Conservation (phyloP, 2,113 vertebrate species). For the Mionectes macconnelli region DNA sequence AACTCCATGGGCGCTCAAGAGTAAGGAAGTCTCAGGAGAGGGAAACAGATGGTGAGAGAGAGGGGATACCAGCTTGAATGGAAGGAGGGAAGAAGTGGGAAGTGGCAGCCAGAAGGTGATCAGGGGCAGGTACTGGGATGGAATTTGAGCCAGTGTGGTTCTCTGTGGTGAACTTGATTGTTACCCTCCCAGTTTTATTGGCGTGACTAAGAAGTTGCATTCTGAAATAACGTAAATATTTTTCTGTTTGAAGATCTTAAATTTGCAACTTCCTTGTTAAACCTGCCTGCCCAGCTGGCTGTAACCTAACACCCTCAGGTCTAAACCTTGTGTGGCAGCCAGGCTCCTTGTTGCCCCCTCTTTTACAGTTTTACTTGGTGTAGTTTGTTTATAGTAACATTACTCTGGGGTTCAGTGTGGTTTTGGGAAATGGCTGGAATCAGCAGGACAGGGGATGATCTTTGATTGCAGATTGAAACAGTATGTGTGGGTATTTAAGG, state of each 20-base stretch:
- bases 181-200: background rate
- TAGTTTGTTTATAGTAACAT: background rate
- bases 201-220: background rate
- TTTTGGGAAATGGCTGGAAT: background rate
- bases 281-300: background rate
- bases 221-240: background rate
- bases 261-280: background rate
- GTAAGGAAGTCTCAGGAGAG: background rate
- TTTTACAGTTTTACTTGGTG: background rate
- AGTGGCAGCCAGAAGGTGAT: background rate
- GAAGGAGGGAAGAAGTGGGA: background rate
- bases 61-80: background rate
- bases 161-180: background rate
- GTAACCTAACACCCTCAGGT: fast-evolving
- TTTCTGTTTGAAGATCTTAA: background rate
- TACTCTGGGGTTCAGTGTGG: background rate
- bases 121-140: background rate
- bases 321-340: background rate
- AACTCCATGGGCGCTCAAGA: background rate
- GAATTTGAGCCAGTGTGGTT: background rate
- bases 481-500: background rate
- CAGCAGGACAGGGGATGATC: background rate
- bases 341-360: background rate
- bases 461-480: background rate
- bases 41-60: background rate